Conservation (phyloP, 2,888 invertebrate species). For the Euclidia mi region DNA sequence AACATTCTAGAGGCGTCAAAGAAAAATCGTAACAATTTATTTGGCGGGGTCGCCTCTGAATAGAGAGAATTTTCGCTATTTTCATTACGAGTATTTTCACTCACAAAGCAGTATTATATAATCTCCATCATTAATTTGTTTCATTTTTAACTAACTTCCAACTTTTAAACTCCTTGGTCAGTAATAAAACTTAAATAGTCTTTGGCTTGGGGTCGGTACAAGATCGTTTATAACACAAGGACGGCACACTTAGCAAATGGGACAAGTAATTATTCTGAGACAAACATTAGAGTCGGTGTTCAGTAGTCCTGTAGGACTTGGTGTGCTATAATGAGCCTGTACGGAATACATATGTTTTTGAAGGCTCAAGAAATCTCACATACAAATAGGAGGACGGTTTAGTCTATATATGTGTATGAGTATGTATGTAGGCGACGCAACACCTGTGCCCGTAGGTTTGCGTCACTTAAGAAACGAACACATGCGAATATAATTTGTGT, state of each 20-base stretch:
- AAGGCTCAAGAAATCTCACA: neutral
- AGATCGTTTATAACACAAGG: conserved; percentile 24
- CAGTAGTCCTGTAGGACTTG: conserved; percentile 13
- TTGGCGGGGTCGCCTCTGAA: conserved; percentile 73
- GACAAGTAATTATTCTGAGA: conserved; percentile 12
- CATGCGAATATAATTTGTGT: neutral
- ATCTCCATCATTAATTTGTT: conserved; percentile 68
- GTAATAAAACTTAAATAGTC: conserved; percentile 48
- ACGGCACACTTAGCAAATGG: conserved; percentile 10
- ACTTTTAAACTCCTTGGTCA: conserved; percentile 41
- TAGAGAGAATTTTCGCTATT: conserved; percentile 75
- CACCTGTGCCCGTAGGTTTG: conserved; percentile 4
- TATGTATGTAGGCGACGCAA: neutral
- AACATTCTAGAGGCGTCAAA: conserved; percentile 83
- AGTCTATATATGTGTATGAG: neutral
- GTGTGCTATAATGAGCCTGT: neutral
- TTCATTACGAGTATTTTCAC: conserved; percentile 71
- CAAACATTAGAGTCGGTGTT: conserved; percentile 12
- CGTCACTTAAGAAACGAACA: conserved; percentile 1
- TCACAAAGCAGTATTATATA: conserved; percentile 65
- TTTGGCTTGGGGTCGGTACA: conserved; percentile 15
- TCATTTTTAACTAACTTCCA: conserved; percentile 56
- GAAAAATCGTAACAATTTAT: conserved; percentile 88
- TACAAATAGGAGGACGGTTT: conserved; percentile 1
- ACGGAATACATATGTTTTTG: conserved; percentile 8